Base-by-base conservation (phyloP, 2,797 vertebrate genomes). In the Neostethus bicornis region DNA sequence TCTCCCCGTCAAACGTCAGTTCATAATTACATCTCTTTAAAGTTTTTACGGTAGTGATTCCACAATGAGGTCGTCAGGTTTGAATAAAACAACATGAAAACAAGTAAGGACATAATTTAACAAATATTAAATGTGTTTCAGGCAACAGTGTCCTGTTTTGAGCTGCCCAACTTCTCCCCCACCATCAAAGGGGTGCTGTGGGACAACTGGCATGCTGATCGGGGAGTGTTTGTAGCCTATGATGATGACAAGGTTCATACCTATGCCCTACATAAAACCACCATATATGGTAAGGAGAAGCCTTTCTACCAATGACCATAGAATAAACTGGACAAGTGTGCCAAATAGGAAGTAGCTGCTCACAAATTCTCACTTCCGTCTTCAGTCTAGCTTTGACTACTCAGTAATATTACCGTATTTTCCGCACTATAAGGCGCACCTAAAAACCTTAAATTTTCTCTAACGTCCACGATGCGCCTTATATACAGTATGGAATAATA, bases 181-280 rank as follows among this genome's bases (percentile, higher is more conserved):
- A 94, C 95, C 58, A 94, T 96, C 85, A 97, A 93, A 70, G 95
- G 95, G 69, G 90, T 98, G 52, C 86, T 99, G 39, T 99, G 97
- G 97, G 97, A 99, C 85, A 96, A 94, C 85, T 98, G 94, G 93
- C 91, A 91, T 0, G 81, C 91, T 79, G 94, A 96, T 86, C 95
- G 93, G 88, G 93, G 93, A 29, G 93, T 96, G 62, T 98, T 94
- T 77, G 89, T 94, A 62, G 94, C 95, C 25, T 98, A 93, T 29
- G 96, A 99, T 43, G 94, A 97, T 29, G 96, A 99, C 80, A 98
- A 97, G 77, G 92, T 92, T 1, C 96, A 96, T 68, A 97, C 96
- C 3, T 99, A 98, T 0, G 87, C 94, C 61, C 92, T 97, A 85
- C 95, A 99, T 85, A 96, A 96, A 84, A 92, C 93, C 71, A 92